Conservation (phyloP, 2,888 invertebrate genomes). For the Epistrophella euchroma region DNA sequence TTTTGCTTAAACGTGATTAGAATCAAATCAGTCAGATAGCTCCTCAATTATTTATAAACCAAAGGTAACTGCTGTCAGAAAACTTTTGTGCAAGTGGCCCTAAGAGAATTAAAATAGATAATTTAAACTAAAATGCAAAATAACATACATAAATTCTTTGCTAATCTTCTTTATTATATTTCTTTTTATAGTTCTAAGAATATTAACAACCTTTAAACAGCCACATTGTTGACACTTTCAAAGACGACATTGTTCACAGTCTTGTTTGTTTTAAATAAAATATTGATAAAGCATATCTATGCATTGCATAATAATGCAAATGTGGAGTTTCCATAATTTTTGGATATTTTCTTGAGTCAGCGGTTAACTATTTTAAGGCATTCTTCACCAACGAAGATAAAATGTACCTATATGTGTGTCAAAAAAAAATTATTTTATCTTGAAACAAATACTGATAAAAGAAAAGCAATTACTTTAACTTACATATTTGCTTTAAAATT, state of each 20-base stretch:
- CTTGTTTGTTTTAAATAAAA: background rate
- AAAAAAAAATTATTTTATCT: background rate
- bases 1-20: too few relatives aligned
- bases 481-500: background rate
- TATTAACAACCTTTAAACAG: too few relatives aligned
- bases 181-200: background rate
- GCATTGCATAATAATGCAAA: background rate
- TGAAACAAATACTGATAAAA: background rate
- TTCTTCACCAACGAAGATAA: background rate
- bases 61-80: too few relatives aligned
- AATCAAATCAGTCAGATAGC: too few relatives aligned
- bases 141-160: too few relatives aligned
- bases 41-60: too few relatives aligned
- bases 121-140: too few relatives aligned
- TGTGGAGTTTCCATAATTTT: background rate
- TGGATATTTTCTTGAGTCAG: background rate
- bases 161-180: background rate
- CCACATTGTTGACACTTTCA: too few relatives aligned
- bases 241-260: background rate
- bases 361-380: background rate
- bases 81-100: too few relatives aligned
- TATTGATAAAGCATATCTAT: background rate
- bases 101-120: too few relatives aligned
- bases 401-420: background rate
- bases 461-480: background rate